phyloP scores from a whole-genome alignment of 2,113 vertebrate genomes.

The Vireo altiloquus region DNA sequence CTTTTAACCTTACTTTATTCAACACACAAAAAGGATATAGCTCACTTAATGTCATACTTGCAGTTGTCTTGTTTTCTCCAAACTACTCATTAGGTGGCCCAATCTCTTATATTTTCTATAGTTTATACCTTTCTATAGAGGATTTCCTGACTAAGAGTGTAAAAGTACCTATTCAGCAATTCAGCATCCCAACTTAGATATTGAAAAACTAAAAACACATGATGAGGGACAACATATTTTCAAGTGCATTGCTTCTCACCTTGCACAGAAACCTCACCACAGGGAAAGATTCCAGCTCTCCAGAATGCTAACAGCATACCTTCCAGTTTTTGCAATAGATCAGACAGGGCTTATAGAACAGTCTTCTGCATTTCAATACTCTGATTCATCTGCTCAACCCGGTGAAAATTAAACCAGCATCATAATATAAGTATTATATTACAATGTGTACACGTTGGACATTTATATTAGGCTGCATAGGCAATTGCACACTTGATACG shows the following conservation, averaged over 20 bases:
- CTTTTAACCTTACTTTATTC: not conserved
- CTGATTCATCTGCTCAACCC: not conserved
- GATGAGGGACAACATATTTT: not conserved
- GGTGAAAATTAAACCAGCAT: constrained; percentile 2
- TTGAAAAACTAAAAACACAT: not conserved
- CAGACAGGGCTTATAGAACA: not conserved
- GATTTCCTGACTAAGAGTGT: not conserved
- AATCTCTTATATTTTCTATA: not conserved
- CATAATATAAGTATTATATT: not conserved
- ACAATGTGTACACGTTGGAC: not conserved
- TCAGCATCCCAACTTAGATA: not conserved
- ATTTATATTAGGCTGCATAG: not conserved
- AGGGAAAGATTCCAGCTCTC: not conserved
- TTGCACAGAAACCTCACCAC: not conserved
- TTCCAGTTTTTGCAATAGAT: not conserved
- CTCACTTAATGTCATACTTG: not conserved
- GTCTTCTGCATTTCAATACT: not conserved
- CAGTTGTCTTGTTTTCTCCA: not conserved
- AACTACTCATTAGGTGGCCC: not conserved
- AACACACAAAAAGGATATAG: not conserved
- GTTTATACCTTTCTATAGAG: not conserved
- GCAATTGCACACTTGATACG: not conserved
- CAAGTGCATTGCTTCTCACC: not conserved
- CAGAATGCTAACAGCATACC: not conserved
- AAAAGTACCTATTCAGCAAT: not conserved